Percentiles rank a stretch among this genome's conserved stretches.
Conservation (phyloP, 2,113 vertebrate species). For the Chamaetylas fuelleborni region DNA sequence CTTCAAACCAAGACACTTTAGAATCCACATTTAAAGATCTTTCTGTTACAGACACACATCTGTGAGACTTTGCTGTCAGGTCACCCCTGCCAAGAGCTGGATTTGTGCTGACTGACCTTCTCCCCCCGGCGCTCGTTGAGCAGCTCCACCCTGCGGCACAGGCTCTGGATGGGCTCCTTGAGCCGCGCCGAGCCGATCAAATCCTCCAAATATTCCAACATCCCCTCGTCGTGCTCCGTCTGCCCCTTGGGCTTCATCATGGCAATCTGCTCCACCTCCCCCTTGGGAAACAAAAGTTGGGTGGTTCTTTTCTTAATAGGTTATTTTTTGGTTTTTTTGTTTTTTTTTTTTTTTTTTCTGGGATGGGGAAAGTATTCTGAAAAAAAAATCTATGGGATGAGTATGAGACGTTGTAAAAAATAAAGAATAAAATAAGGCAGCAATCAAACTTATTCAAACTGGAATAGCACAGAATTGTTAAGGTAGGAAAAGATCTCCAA, state of each 20-base stretch:
- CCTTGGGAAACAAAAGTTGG: slow-evolving; percentile 74
- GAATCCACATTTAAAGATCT: too few relatives aligned
- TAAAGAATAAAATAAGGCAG: neutral
- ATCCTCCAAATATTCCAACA: slow-evolving; percentile 97
- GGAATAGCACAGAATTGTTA: neutral
- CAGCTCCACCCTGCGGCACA: slow-evolving; percentile 86
- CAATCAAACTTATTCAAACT: neutral
- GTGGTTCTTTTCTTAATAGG: neutral
- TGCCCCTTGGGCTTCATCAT: slow-evolving; percentile 99
- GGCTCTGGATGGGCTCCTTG: slow-evolving; percentile 86
- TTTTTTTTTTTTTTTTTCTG: neutral
- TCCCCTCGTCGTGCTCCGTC: slow-evolving; percentile 93
- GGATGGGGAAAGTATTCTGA: neutral
- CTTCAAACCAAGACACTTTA: too few relatives aligned
- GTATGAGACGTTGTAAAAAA: too few relatives aligned
- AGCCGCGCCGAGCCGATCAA: slow-evolving; percentile 92
- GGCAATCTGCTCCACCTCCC: slow-evolving; percentile 97
- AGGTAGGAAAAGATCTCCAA: neutral
- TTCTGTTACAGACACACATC: too few relatives aligned
- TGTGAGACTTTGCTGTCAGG: too few relatives aligned
- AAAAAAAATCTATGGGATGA: neutral
- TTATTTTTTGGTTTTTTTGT: neutral
- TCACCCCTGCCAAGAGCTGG: too few relatives aligned
- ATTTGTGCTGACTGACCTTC: slow-evolving; percentile 78
- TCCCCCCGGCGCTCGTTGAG: slow-evolving; percentile 92